Percentiles rank a stretch among this genome's conserved stretches.
phyloP scores from a whole-genome alignment of 2,797 vertebrate genomes.

The Artibeus lituratus region DNA sequence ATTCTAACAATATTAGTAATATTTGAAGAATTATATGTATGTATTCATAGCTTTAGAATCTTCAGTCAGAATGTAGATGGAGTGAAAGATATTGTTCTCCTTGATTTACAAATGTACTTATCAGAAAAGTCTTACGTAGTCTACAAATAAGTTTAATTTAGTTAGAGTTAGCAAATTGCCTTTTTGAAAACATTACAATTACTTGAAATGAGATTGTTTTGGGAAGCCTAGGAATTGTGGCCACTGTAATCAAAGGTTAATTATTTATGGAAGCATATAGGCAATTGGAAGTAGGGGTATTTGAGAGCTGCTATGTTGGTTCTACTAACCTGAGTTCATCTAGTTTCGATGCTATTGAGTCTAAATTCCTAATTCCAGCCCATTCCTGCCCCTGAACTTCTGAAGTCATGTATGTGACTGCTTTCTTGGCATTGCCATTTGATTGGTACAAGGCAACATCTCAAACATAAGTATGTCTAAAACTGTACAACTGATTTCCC shows the following conservation, averaged over 20 bases:
- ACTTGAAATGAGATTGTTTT: conserved; percentile 46
- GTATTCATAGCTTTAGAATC: conserved; percentile 24
- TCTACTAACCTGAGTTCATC: neutral
- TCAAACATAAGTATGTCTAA: neutral
- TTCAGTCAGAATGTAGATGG: conserved; percentile 36
- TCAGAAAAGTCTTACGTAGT: conserved; percentile 5
- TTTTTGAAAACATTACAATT: conserved; percentile 43
- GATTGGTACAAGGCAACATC: neutral
- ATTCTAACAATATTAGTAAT: conserved; percentile 36
- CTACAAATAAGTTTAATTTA: conserved; percentile 53
- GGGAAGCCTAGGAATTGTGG: conserved; percentile 4
- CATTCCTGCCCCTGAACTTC: neutral
- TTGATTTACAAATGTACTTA: conserved; percentile 39
- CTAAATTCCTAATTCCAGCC: conserved; percentile 21
- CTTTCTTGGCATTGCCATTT: neutral
- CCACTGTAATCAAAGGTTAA: conserved; percentile 24
- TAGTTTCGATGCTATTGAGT: neutral
- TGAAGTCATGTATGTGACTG: neutral
- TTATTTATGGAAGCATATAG: conserved; percentile 1
- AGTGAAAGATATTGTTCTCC: neutral
- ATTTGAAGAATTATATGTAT: neutral
- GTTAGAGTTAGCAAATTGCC: conserved; percentile 34
- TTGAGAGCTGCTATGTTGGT: conserved; percentile 8
- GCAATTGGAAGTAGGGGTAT: conserved; percentile 10
- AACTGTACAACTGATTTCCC: neutral